Evolutionary conservation across 2,888 invertebrate species (phyloP), one percentile per base, ranked within the genome.

Genomic region (Scaptomyza flava): DNA sequence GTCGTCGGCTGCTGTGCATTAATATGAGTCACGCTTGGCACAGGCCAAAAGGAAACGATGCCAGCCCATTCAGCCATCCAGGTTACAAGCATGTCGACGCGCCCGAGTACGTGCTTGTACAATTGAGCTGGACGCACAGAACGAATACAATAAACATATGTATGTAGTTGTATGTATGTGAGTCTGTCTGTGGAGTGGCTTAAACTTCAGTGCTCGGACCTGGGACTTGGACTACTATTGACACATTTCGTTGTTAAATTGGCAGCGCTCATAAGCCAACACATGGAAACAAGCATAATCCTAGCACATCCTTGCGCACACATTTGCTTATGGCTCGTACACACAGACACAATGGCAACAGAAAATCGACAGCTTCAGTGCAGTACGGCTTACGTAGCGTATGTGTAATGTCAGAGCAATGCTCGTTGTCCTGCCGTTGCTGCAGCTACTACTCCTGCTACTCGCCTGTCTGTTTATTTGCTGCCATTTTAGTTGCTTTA

Each of bases 401-500:
- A 77, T 83, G 81, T 73, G 77, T 50, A 74, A 61, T 63, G 70
- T 56, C 64, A 54, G 17, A 9, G 57, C 68, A 33, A 53, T 41
- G 30, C 38, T 50, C 14, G 27, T 33, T 12, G 31, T 7, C 14
- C 2, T 46, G 8, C 41, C 38, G 34, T 34, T 54, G 14, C 47
- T 42, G 20, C 41, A 30, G 17, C 38, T 50, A n/a, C 45, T 52
- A 12, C 31, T 41, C 9, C 41, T 59, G 9, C 34, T 36, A 57
- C 47, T 59, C 50, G 56, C 58, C 51, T 33, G 60, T 41, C 63
- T 77, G 83, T 77, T 76, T 85, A 83, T 86, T 78, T 79, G 72
- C 69, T 71, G 66, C 70, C 79, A 77, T 83, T 88, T 77, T 72
- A 89, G 89, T 79, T 89, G 85, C 87, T 79, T 87, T 82, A 87